Conservation (phyloP, 2,113 vertebrate genomes). For the Scophthalmus maximus region DNA sequence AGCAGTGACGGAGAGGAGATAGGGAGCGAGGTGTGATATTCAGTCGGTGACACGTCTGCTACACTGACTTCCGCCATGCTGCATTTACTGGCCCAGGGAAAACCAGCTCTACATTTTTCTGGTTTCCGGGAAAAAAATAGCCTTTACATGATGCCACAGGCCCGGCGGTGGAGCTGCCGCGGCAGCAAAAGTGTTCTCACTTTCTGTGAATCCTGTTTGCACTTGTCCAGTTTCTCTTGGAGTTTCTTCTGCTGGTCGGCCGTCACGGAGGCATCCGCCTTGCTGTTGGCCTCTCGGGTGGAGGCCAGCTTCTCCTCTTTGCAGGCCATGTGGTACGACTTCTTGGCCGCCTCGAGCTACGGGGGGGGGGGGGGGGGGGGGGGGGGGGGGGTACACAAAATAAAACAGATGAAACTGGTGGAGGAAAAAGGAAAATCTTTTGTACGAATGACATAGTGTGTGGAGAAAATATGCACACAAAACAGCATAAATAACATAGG, state of each 20-base stretch:
- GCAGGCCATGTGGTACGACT: conserved; percentile 93
- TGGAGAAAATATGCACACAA: no score
- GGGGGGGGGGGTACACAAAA: conserved; percentile 1
- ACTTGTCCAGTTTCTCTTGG: conserved; percentile 95
- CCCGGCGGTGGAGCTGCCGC: background rate
- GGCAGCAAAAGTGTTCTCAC: conserved; percentile 80
- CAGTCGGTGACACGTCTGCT: conserved; percentile 48
- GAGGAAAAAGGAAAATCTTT: no score
- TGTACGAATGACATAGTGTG: background rate
- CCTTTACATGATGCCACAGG: background rate
- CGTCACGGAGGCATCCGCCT: conserved; percentile 87
- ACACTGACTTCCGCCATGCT: background rate
- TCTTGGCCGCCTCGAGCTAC: conserved; percentile 94
- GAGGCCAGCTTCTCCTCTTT: conserved; percentile 95
- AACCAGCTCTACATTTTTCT: background rate
- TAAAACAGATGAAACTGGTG: background rate
- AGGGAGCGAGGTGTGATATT: conserved; percentile 18
- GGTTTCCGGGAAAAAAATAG: no score
- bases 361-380: background rate
- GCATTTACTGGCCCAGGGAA: background rate
- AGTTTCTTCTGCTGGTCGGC: conserved; percentile 95
- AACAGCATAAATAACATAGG: no score
- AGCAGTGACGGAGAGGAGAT: background rate
- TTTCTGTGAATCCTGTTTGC: conserved; percentile 95
- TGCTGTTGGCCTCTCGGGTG: conserved; percentile 90